Evolutionary conservation across 1,140 invertebrate species (phyloP).

Genomic region (Spodoptera frugiperda): DNA sequence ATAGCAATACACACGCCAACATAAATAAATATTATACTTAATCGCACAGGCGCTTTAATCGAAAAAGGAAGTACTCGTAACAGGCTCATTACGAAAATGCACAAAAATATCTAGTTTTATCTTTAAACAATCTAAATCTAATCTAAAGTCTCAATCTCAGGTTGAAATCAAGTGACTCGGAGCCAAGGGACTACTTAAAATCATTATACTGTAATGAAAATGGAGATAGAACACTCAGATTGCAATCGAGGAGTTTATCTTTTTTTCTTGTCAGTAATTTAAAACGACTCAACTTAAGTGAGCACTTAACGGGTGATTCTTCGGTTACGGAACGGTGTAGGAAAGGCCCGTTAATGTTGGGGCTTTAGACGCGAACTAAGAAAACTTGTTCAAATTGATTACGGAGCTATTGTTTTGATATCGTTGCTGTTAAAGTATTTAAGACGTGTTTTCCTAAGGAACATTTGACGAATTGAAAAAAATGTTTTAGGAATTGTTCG

Average conservation of each 20-base stretch:
- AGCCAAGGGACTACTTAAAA: conserved; percentile 10
- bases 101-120: not conserved
- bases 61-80: conserved; percentile 6
- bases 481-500: too few relatives aligned
- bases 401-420: not conserved
- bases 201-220: conserved; percentile 37
- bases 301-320: conserved; percentile 54
- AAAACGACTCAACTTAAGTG: conserved; percentile 53
- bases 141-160: conserved; percentile 33
- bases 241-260: conserved; percentile 44
- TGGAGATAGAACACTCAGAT: conserved; percentile 41
- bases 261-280: conserved; percentile 54
- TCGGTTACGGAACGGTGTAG: conserved; percentile 43
- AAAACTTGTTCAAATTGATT: not conserved
- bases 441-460: too few relatives aligned
- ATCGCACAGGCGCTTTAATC: conserved; percentile 1
- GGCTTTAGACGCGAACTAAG: conserved; percentile 4
- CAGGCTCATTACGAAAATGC: not conserved
- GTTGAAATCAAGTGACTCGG: conserved; percentile 9
- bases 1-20: conserved; percentile 9
- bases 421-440: not conserved
- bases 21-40: not conserved
- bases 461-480: too few relatives aligned
- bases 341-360: conserved; percentile 13
- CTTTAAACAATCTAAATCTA: conserved; percentile 15